A percentile compares a stretch with the other conserved stretches of the same genome.
Conservation (phyloP, 2,888 invertebrate species). For the Cantharis rustica region DNA sequence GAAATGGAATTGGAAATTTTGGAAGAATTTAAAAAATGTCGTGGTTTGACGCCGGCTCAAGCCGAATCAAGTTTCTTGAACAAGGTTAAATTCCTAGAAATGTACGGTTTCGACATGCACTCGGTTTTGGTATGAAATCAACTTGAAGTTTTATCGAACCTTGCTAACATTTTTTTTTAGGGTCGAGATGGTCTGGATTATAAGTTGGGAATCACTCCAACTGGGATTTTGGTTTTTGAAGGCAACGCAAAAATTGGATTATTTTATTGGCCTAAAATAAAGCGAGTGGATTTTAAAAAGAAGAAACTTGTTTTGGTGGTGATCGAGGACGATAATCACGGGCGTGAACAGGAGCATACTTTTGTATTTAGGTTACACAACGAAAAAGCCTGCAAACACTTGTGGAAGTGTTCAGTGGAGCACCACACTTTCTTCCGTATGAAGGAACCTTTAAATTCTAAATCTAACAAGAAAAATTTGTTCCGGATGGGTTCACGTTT, state of each 20-base stretch:
- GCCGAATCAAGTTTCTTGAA: constrained; percentile 94
- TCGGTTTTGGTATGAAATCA: constrained; percentile 73
- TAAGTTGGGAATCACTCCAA: constrained; percentile 94
- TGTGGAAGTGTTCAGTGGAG: constrained; percentile 99
- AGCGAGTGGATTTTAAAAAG: constrained; percentile 96
- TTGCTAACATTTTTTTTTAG: constrained; percentile 46
- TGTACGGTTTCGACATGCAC: constrained; percentile 99
- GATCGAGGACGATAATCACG: constrained; percentile 98
- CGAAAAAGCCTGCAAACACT: constrained; percentile 97
- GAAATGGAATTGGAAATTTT: constrained; percentile 94
- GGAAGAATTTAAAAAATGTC: constrained; percentile 86
- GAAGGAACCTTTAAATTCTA: constrained; percentile 85
- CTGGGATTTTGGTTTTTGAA: constrained; percentile 98
- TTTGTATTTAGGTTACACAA: constrained; percentile 95
- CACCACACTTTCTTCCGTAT: constrained; percentile 99
- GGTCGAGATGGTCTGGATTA: constrained; percentile 98
- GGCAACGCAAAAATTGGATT: constrained; percentile 95
- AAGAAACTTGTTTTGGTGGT: constrained; percentile 96
- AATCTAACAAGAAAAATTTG: constrained; percentile 91
- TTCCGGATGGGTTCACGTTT: constrained; percentile 99
- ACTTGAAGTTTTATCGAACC: not conserved
- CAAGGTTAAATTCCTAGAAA: constrained; percentile 93
- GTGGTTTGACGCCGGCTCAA: constrained; percentile 90
- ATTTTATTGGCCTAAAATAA: constrained; percentile 99
- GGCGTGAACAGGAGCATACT: constrained; percentile 96